phyloP scores from a whole-genome alignment of 2,113 vertebrate species.

The Cichladusa arquata region DNA sequence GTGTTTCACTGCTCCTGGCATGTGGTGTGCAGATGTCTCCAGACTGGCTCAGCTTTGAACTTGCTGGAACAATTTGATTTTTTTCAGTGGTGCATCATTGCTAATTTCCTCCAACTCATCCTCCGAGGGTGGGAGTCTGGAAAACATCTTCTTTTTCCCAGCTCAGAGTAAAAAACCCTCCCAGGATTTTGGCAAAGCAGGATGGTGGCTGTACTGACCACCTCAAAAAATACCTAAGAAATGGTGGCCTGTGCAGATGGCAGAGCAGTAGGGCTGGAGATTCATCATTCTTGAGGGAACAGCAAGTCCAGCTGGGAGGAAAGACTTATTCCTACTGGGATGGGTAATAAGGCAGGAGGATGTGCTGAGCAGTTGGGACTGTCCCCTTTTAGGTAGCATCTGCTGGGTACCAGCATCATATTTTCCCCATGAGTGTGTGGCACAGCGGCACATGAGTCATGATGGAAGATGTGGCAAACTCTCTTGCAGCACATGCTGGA shows the following conservation, averaged over 20 bases:
- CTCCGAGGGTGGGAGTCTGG: neutral
- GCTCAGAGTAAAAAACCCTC: neutral
- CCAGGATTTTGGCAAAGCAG: neutral
- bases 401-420: neutral
- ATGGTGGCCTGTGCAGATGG: fast-evolving
- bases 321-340: neutral
- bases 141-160: slow-evolving; percentile 3
- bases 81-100: slow-evolving; percentile 28
- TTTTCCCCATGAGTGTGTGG: neutral
- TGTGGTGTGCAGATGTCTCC: slow-evolving; percentile 61
- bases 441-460: neutral
- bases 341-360: neutral
- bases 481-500: neutral
- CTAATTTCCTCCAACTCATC: slow-evolving; percentile 55
- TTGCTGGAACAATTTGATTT: slow-evolving; percentile 27
- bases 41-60: slow-evolving; percentile 51
- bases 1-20: slow-evolving; percentile 15
- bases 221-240: neutral
- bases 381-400: neutral
- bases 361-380: neutral
- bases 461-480: neutral
- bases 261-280: neutral
- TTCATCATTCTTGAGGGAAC: neutral
- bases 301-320: neutral
- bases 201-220: neutral